Evolutionary conservation across 2,113 vertebrate genomes (phyloP).

Genomic region (Oncorhynchus tshawytscha): DNA sequence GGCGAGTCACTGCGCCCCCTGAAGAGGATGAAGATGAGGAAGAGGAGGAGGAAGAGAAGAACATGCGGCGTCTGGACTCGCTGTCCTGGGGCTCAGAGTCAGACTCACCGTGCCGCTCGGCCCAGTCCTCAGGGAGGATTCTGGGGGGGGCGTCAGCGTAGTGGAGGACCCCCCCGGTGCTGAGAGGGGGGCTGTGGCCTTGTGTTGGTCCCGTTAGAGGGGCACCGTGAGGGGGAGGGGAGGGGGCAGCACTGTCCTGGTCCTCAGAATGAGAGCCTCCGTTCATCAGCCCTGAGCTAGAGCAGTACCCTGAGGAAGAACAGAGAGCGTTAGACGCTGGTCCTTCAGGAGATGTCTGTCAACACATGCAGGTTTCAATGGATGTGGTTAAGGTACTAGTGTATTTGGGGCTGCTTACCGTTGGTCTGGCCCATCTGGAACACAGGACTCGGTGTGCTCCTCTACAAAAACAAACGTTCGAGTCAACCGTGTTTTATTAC

Average conservation of each 20-base stretch:
- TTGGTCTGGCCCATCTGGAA: constrained; percentile 79
- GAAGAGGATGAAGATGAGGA: constrained; percentile 67
- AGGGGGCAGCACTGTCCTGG: constrained; percentile 79
- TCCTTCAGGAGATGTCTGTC: neutral
- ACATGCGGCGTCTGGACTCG: constrained; percentile 85
- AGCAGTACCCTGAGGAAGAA: constrained; percentile 78
- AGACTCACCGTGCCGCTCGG: constrained; percentile 76
- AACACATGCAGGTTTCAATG: neutral
- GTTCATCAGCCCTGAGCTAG: constrained; percentile 83
- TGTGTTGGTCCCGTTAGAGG: constrained; percentile 57
- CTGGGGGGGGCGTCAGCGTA: constrained; percentile 81
- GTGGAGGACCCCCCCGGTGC: constrained; percentile 81
- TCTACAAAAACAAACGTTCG: constrained; percentile 64
- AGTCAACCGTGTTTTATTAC: too few relatives aligned
- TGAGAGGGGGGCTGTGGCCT: constrained; percentile 65
- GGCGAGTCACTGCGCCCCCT: constrained; percentile 58
- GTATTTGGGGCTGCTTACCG: constrained; percentile 61
- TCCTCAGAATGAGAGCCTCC: constrained; percentile 83
- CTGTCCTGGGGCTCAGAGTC: constrained; percentile 85
- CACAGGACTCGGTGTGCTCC: constrained; percentile 94
- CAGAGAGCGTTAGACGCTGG: neutral
- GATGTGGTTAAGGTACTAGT: neutral
- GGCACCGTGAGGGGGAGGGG: constrained; percentile 71
- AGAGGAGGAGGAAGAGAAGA: constrained; percentile 84
- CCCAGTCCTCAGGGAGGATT: constrained; percentile 74